Percentiles rank a stretch among this genome's conserved stretches.
Conservation (phyloP, 2,797 vertebrate species). For the Hippopotamyrus pictus region DNA sequence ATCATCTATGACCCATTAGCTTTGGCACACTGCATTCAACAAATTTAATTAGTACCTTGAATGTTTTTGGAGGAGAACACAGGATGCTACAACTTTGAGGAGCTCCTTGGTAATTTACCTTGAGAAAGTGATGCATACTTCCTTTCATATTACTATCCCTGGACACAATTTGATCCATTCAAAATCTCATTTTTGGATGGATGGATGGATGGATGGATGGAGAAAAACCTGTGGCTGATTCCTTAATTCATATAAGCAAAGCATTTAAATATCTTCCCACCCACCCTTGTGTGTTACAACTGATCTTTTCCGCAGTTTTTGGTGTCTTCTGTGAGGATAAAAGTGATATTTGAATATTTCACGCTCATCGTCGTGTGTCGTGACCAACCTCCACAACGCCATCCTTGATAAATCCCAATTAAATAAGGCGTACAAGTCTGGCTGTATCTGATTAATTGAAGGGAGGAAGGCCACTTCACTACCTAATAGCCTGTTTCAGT, state of each 20-base stretch:
- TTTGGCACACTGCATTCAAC: neutral
- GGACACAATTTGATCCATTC: neutral
- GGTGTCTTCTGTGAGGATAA: neutral
- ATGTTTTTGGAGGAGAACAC: neutral
- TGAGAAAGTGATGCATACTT: neutral
- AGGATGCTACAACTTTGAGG: neutral
- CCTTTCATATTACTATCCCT: neutral
- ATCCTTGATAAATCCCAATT: conserved; percentile 13
- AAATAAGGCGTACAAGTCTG: conserved; percentile 6
- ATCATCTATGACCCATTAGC: neutral
- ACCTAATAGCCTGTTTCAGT: conserved; percentile 23
- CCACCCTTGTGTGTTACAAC: neutral
- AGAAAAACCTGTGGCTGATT: neutral
- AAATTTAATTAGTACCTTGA: neutral
- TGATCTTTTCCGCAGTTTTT: neutral
- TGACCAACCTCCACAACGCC: neutral
- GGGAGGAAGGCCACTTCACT: neutral
- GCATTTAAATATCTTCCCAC: neutral
- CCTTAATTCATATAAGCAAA: neutral
- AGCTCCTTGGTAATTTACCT: neutral
- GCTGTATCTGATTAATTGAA: conserved; percentile 12
- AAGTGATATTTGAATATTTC: conserved; percentile 8
- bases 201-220: neutral
- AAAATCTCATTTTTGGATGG: neutral
- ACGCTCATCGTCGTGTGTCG: neutral